Evolutionary conservation across 2,888 invertebrate genomes (phyloP), one percentile per base, ranked within the genome.

Genomic region (Diploptera punctata): DNA sequence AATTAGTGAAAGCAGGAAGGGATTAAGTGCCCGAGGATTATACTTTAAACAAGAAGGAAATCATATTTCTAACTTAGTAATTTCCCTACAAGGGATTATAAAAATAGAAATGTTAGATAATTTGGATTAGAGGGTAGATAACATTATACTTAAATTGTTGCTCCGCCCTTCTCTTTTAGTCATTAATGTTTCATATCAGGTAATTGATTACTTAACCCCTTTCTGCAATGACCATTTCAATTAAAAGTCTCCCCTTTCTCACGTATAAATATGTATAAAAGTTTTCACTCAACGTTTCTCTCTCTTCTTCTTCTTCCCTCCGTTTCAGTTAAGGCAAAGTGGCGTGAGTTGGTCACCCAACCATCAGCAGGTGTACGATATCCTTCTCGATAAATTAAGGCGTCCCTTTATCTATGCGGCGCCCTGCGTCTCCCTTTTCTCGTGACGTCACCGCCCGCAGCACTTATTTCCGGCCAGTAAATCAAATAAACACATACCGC

Each of bases 391-490:
- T 65, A 65, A 65, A 65, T 65, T 65, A 65, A 47, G 47, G 57
- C 57, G 26, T 65, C 47, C 65, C 29, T 65, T 65, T 65, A 65
- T 65, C 65, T 65, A 43, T 10, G 3, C 26, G 61, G 61, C 61
- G 61, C 61, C 47, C 47, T 7, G 47, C 18, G 18, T n/a, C 65
- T 47, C 16, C 18, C 4, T 60, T 65, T 65, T 44, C 26, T 65
- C 65, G 44, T 65, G 65, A 65, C 65, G 65, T 65, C 65, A 65
- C 47, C 65, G 47, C 26, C 65, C 29, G 47, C 65, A 65, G 47
- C 47, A 65, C 26, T n/a, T 65, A 65, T 65, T 65, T 65, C 65
- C 65, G 43, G 19, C 16, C 65, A 16, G 24, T 65, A 47, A 47
- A 65, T 65, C 65, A 65, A 65, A 65, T 65, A 65, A 65, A 65